Evolutionary conservation across 2,888 invertebrate species (phyloP).

Genomic region (Cepaea hortensis): DNA sequence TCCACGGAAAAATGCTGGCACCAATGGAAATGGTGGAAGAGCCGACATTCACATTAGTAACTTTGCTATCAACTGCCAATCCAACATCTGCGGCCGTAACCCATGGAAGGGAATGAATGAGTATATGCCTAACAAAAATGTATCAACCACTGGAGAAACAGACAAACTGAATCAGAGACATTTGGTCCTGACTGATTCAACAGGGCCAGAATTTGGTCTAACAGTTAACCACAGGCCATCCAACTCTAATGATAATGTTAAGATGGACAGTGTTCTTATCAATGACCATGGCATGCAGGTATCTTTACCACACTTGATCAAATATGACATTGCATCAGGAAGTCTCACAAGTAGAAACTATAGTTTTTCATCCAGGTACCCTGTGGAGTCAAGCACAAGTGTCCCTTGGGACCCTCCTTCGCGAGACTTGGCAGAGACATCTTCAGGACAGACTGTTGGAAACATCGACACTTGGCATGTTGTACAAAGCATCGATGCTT

Average conservation of each 20-base stretch:
- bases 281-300: not conserved
- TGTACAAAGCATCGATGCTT: not conserved
- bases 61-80: not conserved
- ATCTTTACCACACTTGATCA: not conserved
- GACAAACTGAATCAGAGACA: not conserved
- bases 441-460: not conserved
- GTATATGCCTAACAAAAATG: not conserved
- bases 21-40: no score
- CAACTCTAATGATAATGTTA: not conserved
- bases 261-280: not conserved
- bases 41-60: no score
- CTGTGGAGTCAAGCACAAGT: not conserved
- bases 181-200: slow-evolving; percentile 9
- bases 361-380: not conserved
- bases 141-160: not conserved
- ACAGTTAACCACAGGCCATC: not conserved
- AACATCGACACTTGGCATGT: not conserved
- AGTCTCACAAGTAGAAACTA: not conserved
- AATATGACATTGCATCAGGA: not conserved
- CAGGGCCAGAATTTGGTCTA: slow-evolving; percentile 22
- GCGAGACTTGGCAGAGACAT: not conserved
- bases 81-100: not conserved
- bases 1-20: no score
- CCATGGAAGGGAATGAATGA: not conserved
- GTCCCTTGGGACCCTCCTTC: not conserved